Evolutionary conservation across 2,888 invertebrate genomes (phyloP).

Genomic region (Ceriagrion tenellum): DNA sequence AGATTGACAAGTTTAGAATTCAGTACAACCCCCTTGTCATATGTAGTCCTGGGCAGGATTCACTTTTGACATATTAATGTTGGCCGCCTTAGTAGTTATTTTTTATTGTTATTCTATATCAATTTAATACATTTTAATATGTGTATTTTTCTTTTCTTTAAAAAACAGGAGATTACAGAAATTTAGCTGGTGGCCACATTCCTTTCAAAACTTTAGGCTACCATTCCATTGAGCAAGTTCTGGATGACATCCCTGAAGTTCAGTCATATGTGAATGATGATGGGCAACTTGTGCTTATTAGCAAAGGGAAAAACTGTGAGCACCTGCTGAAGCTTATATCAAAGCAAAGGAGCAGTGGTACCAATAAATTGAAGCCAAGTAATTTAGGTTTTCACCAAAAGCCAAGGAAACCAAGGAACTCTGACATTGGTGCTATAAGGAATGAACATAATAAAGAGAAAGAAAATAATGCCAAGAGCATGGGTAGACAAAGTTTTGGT

Average conservation of each 20-base stretch:
- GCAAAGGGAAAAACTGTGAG: conserved; percentile 37
- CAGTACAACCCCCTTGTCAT: too few relatives aligned
- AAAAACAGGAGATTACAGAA: conserved; percentile 39
- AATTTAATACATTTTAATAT: background rate
- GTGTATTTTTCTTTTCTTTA: background rate
- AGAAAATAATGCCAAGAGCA: background rate
- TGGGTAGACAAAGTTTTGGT: background rate
- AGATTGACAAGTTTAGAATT: too few relatives aligned
- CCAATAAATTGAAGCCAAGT: background rate
- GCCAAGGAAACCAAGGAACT: background rate
- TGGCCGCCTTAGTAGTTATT: background rate
- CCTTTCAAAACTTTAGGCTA: conserved; percentile 33
- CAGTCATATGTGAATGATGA: background rate
- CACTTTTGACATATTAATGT: background rate
- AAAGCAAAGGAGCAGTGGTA: background rate
- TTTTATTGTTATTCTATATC: background rate
- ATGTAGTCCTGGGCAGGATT: background rate
- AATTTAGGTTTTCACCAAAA: background rate
- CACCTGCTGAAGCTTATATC: conserved; percentile 13
- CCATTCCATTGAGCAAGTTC: conserved; percentile 2
- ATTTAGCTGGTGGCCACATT: conserved; percentile 29
- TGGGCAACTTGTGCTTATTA: background rate
- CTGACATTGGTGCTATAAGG: too few relatives aligned
- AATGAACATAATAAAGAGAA: background rate
- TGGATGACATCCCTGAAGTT: conserved; percentile 28